Percentiles rank a stretch among this genome's conserved stretches.
These are phyloP conservation scores for Lampropteryx suffumata DNA, from an alignment of 2,888 invertebrate genomes.

Conservation along the genomic window DNA sequence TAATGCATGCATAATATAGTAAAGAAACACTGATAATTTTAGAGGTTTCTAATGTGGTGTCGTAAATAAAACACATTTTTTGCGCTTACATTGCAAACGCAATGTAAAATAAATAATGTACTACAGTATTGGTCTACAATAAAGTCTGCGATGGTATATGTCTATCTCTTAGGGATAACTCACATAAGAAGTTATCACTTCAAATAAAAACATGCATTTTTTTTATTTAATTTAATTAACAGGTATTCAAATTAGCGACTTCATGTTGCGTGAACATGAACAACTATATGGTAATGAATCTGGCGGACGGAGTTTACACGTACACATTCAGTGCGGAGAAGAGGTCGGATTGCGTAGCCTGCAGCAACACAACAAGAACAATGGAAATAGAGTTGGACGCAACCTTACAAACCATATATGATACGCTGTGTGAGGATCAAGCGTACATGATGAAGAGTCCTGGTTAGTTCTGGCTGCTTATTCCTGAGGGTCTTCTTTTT, in stretches of 20 bases:
- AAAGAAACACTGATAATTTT: too few species aligned
- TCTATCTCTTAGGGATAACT: too few species aligned
- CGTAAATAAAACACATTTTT: too few species aligned
- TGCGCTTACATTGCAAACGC: too few species aligned
- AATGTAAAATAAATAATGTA: too few species aligned
- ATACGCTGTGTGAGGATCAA: constrained; percentile 88
- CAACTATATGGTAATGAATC: constrained; percentile 98
- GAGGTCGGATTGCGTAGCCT: constrained; percentile 93
- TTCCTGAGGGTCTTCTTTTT: too few species aligned
- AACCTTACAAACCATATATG: constrained; percentile 91
- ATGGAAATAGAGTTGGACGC: constrained; percentile 83
- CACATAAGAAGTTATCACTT: too few species aligned
- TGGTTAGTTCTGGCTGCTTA: constrained; percentile 54
- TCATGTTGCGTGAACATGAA: constrained; percentile 94
- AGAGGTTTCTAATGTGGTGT: too few species aligned
- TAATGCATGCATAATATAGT: too few species aligned
- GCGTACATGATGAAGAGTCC: constrained; percentile 96
- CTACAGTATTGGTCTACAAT: too few species aligned
- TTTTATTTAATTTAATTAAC: constrained; percentile 7
- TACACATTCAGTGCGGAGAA: constrained; percentile 97
- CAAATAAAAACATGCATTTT: too few species aligned
- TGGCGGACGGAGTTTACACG: constrained; percentile 97
- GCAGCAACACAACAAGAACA: constrained; percentile 87
- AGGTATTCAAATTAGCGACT: constrained; percentile 97
- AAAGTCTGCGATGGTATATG: too few species aligned